Conservation (phyloP, 2,797 vertebrate genomes). For the Trachops cirrhosus region DNA sequence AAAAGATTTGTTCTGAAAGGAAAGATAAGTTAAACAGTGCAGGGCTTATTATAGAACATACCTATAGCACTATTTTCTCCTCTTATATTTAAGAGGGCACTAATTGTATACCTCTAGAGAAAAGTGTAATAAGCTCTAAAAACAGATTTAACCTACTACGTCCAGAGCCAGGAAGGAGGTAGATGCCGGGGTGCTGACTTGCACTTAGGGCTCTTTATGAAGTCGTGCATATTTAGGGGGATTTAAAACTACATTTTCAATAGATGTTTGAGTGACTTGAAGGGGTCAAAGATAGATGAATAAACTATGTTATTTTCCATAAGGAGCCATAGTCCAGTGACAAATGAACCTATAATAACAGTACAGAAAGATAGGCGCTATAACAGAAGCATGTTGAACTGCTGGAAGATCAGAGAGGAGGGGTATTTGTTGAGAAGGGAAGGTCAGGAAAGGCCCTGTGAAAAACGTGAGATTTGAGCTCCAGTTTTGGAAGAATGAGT, state of each 20-base stretch:
- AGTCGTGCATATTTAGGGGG: not conserved
- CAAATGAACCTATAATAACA: not conserved
- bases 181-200: not conserved
- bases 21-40: not conserved
- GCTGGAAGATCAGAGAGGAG: not conserved
- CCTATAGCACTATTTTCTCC: not conserved
- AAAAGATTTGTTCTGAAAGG: slow-evolving; percentile 18
- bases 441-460: not conserved
- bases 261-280: not conserved
- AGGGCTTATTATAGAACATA: not conserved
- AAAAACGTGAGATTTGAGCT: not conserved
- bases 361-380: not conserved
- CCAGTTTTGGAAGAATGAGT: not conserved
- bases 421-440: not conserved
- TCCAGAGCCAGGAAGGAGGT: not conserved
- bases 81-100: not conserved
- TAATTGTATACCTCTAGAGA: not conserved
- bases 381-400: not conserved
- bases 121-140: not conserved
- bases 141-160: not conserved
- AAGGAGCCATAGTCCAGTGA: not conserved
- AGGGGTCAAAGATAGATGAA: not conserved
- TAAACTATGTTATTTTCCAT: not conserved
- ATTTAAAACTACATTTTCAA: not conserved
- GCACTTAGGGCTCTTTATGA: not conserved